Conservation (phyloP, 2,888 invertebrate species). For the Eudemis profundana region DNA sequence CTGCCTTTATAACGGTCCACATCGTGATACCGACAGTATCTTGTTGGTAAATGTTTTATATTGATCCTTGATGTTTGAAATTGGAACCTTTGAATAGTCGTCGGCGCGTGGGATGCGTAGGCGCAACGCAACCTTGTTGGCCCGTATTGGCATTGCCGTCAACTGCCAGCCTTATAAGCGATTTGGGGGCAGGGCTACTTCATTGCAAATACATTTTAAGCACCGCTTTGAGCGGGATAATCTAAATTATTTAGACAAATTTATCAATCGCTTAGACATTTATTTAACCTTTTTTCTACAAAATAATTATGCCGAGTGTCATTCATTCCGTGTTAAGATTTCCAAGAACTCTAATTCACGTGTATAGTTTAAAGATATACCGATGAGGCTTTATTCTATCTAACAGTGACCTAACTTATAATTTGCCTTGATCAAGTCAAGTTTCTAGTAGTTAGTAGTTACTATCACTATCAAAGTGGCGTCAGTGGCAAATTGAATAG, state of each 20-base stretch:
- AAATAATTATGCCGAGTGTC: not conserved
- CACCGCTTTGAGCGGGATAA: constrained; percentile 42
- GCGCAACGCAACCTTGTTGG: constrained; percentile 46
- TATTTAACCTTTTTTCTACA: not conserved
- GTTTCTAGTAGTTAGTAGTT: too few species aligned
- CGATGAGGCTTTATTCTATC: too few species aligned
- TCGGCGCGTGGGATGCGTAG: constrained; percentile 48
- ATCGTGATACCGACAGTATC: too few species aligned
- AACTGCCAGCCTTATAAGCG: constrained; percentile 64
- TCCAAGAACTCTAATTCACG: constrained; percentile 1
- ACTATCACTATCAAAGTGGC: too few species aligned
- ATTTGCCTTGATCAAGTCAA: too few species aligned
- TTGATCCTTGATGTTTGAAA: constrained; percentile 26
- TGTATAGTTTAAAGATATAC: not conserved
- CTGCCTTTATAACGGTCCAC: too few species aligned
- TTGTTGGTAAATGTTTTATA: not conserved
- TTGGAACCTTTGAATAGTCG: constrained; percentile 29
- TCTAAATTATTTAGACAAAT: constrained; percentile 32
- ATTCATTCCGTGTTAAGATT: not conserved
- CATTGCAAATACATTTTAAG: constrained; percentile 44
- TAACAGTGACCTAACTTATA: too few species aligned
- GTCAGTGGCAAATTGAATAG: too few species aligned
- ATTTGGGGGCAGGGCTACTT: constrained; percentile 53
- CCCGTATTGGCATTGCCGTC: constrained; percentile 62
- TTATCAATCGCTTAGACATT: not conserved